Conservation (phyloP, 2,797 vertebrate species). For the Garrulus glandarius region DNA sequence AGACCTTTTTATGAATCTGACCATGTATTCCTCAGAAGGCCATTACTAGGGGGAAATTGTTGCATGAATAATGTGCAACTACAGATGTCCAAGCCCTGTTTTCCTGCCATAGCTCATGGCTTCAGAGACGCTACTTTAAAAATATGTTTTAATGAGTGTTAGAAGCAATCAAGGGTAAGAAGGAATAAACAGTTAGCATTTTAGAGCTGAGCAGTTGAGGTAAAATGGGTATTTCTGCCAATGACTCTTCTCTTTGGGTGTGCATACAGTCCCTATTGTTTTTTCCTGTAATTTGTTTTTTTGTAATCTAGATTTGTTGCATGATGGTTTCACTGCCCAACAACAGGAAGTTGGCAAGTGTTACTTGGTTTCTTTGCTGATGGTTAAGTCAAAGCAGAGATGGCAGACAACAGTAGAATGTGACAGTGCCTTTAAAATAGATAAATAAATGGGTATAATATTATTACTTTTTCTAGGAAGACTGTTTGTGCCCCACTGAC, state of each 20-base stretch:
- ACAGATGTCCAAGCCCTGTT: neutral
- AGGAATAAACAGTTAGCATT: neutral
- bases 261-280: neutral
- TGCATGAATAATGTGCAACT: conserved; percentile 8
- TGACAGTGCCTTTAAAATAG: neutral
- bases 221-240: neutral
- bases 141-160: neutral
- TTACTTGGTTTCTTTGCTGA: neutral
- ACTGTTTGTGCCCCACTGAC: neutral
- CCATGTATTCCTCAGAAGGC: neutral
- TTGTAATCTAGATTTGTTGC: neutral
- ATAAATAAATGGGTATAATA: neutral
- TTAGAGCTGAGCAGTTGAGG: neutral
- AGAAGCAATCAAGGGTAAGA: neutral
- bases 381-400: neutral
- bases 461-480: neutral
- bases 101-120: neutral
- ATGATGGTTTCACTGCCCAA: neutral
- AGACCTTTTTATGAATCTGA: conserved; percentile 6
- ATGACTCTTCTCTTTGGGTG: neutral
- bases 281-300: neutral
- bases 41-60: neutral
- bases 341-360: neutral
- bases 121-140: neutral
- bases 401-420: neutral